Evolutionary conservation across 2,113 vertebrate species (phyloP).

Genomic region (Coryphaenoides rupestris): DNA sequence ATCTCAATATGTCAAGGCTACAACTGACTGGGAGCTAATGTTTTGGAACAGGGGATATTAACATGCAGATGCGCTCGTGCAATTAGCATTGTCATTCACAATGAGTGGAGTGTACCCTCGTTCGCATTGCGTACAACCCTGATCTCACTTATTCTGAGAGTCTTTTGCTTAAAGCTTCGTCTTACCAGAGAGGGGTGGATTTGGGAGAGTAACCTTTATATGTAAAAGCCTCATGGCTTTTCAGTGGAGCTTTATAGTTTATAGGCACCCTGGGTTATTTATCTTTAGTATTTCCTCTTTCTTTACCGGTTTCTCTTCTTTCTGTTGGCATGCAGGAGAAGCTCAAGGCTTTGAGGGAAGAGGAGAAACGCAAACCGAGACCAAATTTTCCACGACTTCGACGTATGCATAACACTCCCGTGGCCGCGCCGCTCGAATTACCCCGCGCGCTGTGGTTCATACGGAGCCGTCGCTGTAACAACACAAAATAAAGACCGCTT

Average conservation of each 20-base stretch:
- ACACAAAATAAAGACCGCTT: conserved; percentile 33
- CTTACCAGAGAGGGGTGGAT: too few relatives aligned
- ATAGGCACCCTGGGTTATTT: not conserved
- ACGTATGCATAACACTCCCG: conserved; percentile 20
- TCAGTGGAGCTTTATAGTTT: not conserved
- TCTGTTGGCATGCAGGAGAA: not conserved
- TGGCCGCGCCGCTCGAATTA: conserved; percentile 29
- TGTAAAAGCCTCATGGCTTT: not conserved
- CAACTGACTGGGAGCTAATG: conserved; percentile 48
- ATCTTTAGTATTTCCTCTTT: not conserved
- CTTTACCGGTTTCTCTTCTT: not conserved
- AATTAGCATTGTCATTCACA: conserved; percentile 43
- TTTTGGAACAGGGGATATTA: conserved; percentile 38
- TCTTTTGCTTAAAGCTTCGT: not conserved
- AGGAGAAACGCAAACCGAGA: conserved; percentile 17
- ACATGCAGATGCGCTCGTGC: conserved; percentile 44
- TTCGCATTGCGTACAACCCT: not conserved
- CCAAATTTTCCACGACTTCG: conserved; percentile 10
- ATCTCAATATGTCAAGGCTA: conserved; percentile 67
- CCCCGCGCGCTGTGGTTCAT: conserved; percentile 23
- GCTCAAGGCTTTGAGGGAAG: conserved; percentile 5
- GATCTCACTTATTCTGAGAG: conserved; percentile 13
- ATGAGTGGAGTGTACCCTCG: not conserved
- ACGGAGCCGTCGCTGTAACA: conserved; percentile 25
- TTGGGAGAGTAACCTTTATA: not conserved